Base-by-base conservation (phyloP, 2,888 invertebrate genomes). In the Leuctra nigra region DNA sequence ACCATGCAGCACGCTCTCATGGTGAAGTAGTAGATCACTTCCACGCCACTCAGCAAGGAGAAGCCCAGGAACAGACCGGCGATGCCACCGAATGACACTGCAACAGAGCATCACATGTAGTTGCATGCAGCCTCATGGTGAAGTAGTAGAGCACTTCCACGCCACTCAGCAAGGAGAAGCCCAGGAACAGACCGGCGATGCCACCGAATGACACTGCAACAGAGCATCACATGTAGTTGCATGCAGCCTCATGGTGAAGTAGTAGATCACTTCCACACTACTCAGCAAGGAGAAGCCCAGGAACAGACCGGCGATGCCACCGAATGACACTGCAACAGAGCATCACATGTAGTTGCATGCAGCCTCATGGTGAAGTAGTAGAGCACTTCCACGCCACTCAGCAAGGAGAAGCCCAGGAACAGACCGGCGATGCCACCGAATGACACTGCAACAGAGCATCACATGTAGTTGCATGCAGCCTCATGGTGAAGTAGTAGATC, bases 111-210 rank as follows among this genome's bases (percentile, higher is more conserved):
- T n/a, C n/a, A n/a, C n/a, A n/a, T n/a, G n/a, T n/a, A n/a, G n/a
- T n/a, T n/a, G n/a, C 68, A 82, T 79, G 66, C 84, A 85, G 61
- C 79, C 88, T 75, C 63, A 89, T 70, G 0, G 85, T 84, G 67
- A 88, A 87, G 67, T 87, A 89, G 68, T 29, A 89, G 33, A 86
- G 68, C 24, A 88, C 75, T 72, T 90, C 89, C 11, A 87, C 84
- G 0, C 84, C 86, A 0, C 86, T 86, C 1, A 90, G 72, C 25
- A 89, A 70, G 1, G 87, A 87, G 70, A 87, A 89, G 0, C 89
- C 89, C 11, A 86, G 71, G 59, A 72, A 72, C 63, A 85, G 82
- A 22, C 79, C 77, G 36, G 77, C 78, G 11, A 78, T 77, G n/a
- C 79, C 78, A 13, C 79, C 78, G 56, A 72, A 72, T 0, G 83